Evolutionary conservation across 2,888 invertebrate genomes (phyloP).

Genomic region (Imbricaverruca yamaguchii): DNA sequence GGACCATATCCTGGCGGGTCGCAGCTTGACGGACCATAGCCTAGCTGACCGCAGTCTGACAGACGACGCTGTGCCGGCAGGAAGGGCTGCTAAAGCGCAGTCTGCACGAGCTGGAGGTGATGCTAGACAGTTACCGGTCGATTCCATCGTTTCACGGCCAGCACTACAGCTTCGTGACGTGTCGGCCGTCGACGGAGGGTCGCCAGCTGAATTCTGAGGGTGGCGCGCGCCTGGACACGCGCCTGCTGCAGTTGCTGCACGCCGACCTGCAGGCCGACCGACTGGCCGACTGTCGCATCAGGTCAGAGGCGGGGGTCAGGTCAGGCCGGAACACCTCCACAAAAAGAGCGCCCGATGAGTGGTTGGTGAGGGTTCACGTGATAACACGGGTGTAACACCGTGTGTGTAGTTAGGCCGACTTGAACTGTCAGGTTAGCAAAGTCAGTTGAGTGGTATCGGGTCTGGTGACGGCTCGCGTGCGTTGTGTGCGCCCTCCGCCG

Average conservation of each 20-base stretch:
- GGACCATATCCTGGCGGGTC: too few species aligned
- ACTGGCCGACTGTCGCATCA: not conserved
- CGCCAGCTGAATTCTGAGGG: not conserved
- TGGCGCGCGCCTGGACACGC: not conserved
- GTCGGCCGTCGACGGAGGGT: not conserved
- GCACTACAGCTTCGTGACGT: not conserved
- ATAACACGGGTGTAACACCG: too few species aligned
- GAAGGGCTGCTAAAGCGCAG: not conserved
- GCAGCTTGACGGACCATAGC: too few species aligned
- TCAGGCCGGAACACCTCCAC: too few species aligned
- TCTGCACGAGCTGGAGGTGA: not conserved
- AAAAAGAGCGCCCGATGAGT: too few species aligned
- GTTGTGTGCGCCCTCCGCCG: too few species aligned
- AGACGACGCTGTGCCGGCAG: not conserved
- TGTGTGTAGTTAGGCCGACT: too few species aligned
- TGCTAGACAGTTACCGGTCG: conserved; percentile 6
- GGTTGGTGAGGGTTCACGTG: too few species aligned
- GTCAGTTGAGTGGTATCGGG: too few species aligned
- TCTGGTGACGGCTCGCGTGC: too few species aligned
- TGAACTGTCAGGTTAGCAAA: too few species aligned
- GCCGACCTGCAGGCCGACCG: not conserved
- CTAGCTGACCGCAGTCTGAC: too few species aligned
- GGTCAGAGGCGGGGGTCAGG: not conserved
- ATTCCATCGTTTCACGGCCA: conserved; percentile 11
- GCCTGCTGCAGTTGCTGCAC: not conserved